phyloP scores from a whole-genome alignment of 2,113 vertebrate species.

The Rhinogobius similis region DNA sequence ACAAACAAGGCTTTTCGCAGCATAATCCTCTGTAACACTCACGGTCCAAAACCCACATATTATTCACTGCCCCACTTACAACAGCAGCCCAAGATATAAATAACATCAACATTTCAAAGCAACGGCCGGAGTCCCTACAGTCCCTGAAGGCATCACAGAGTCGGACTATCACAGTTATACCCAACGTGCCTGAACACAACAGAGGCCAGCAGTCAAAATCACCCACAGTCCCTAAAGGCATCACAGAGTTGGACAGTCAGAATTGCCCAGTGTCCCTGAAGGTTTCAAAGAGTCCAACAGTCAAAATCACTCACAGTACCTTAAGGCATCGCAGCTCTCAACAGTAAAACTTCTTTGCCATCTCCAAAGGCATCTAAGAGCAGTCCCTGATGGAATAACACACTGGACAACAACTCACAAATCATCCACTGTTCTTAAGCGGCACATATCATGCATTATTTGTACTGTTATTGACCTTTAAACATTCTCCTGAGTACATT shows the following conservation, averaged over 20 bases:
- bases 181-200: background rate
- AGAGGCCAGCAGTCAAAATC: background rate
- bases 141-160: background rate
- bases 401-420: too few relatives aligned
- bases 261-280: background rate
- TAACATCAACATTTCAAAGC: background rate
- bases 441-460: too few relatives aligned
- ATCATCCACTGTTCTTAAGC: too few relatives aligned
- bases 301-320: background rate
- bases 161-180: background rate
- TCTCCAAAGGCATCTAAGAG: too few relatives aligned
- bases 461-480: too few relatives aligned
- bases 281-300: background rate
- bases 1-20: background rate
- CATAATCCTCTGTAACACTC: background rate
- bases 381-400: too few relatives aligned
- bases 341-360: too few relatives aligned
- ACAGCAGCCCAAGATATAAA: conserved; percentile 1
- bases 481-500: too few relatives aligned
- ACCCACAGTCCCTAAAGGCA: background rate
- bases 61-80: conserved; percentile 6
- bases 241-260: background rate
- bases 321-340: background rate
- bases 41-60: conserved; percentile 4
- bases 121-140: conserved; percentile 7